Evolutionary conservation across 2,113 vertebrate genomes (phyloP), one percentile per base, ranked within the genome.

Genomic region (Cettia cetti): DNA sequence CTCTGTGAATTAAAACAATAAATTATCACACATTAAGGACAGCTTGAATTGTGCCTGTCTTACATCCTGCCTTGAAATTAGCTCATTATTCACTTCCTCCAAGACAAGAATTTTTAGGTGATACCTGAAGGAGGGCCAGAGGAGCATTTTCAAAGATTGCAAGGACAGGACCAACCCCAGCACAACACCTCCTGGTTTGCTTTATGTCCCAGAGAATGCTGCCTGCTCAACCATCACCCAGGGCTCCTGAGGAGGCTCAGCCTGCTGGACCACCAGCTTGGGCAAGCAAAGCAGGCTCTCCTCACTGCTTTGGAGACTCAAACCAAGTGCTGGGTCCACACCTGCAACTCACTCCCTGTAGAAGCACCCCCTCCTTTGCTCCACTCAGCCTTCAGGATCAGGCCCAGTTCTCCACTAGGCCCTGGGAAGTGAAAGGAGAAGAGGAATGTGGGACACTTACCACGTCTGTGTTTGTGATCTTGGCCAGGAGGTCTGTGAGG

Each of bases 381-480:
- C 30, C 10, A 13, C n/a, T 53, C 40, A 56, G 18, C 65, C 79
- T 63, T 68, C 18, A 40, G 35, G 59, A 63, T 54, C 82, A 56
- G 49, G n/a, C 35, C 30, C 3, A 1, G 56, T 12, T 90, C 77
- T 89, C 44, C 84, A 52, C 28, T 11, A 1, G 0, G 0, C 17
- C 35, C 66, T 69, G 66, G 59, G 44, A 90, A 94, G 47, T 39
- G 63, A 86, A 96, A 89, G 52, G 23, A 95, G 37, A 95, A 57
- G 60, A 95, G 82, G 75, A 92, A 95, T 75, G 65, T 4, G 15
- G 82, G 74, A 94, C 90, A 98, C 99, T 98, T 97, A 99, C 99
- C 99, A 99, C 98, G 94, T 99, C 99, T 28, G 98, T 99, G 98
- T 98, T 99, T 96, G 99, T 99, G 98, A 99, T 99, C 98, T 98